Evolutionary conservation across 2,113 vertebrate genomes (phyloP).

Genomic region (Dascyllus trimaculatus): DNA sequence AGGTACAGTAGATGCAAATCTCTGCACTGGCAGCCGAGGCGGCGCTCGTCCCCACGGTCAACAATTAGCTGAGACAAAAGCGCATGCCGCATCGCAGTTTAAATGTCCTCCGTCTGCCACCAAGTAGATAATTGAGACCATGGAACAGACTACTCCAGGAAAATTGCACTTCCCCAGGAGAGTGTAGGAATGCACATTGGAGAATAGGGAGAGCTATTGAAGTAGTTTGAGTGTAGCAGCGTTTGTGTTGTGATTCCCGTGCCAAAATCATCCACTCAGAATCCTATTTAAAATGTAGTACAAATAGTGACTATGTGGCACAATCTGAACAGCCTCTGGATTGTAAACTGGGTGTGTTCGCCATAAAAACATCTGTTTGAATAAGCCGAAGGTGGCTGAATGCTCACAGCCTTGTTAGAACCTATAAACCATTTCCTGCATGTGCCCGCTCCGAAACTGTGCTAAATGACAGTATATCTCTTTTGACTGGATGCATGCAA

Average conservation of each 20-base stretch:
- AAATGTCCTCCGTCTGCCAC: constrained; percentile 78
- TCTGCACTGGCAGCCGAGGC: constrained; percentile 53
- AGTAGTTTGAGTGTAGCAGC: constrained; percentile 57
- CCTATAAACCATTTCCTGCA: constrained; percentile 53
- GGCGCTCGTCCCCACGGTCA: constrained; percentile 58
- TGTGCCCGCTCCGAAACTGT: constrained; percentile 44
- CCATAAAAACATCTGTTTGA: constrained; percentile 58
- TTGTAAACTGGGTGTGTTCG: constrained; percentile 53
- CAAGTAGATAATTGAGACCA: constrained; percentile 79
- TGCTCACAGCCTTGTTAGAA: constrained; percentile 41
- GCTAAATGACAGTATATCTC: constrained; percentile 53
- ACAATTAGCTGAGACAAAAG: constrained; percentile 83
- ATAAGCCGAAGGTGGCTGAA: constrained; percentile 55
- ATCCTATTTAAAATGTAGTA: constrained; percentile 61
- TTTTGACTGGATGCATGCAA: constrained; percentile 33
- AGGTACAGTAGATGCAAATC: constrained; percentile 76
- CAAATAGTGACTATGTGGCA: constrained; percentile 57
- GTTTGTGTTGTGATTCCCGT: constrained; percentile 62
- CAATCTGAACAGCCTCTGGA: constrained; percentile 41
- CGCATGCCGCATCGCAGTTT: constrained; percentile 60
- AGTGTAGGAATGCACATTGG: constrained; percentile 61
- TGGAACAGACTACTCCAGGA: constrained; percentile 72
- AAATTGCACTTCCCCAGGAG: constrained; percentile 70
- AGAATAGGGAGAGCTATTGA: constrained; percentile 60
- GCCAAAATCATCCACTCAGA: constrained; percentile 68